Evolutionary conservation across 2,888 invertebrate species (phyloP).

Genomic region (Tenthredo notha): DNA sequence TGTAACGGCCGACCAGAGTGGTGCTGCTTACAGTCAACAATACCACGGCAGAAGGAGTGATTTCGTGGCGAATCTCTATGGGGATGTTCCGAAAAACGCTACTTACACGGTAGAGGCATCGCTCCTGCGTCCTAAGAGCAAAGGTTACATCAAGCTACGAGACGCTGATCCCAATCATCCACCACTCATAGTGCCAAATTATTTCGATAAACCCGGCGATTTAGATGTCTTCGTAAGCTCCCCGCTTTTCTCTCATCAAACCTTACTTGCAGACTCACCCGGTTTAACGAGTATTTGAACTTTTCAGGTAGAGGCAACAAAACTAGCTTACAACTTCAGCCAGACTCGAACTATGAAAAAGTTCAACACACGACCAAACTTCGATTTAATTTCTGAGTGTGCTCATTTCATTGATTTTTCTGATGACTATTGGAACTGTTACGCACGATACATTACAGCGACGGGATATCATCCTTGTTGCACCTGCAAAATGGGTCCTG

Average conservation of each 20-base stretch:
- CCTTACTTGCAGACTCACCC: not conserved
- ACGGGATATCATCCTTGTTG: constrained; percentile 92
- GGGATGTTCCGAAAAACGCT: constrained; percentile 85
- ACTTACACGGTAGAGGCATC: constrained; percentile 86
- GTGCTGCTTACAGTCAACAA: constrained; percentile 87
- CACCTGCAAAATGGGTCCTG: constrained; percentile 90
- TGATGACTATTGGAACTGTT: constrained; percentile 89
- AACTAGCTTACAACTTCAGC: constrained; percentile 83
- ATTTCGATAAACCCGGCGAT: constrained; percentile 84
- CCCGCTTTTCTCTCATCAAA: not conserved
- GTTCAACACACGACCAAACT: constrained; percentile 84
- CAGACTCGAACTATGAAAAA: constrained; percentile 82
- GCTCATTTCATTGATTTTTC: constrained; percentile 82
- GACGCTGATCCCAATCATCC: constrained; percentile 86
- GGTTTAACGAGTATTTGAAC: not conserved
- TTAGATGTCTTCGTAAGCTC: constrained; percentile 84
- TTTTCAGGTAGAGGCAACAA: constrained; percentile 86
- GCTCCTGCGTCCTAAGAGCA: constrained; percentile 86
- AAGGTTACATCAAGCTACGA: constrained; percentile 84
- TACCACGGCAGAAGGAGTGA: constrained; percentile 85
- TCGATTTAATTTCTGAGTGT: constrained; percentile 85
- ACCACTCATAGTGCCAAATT: constrained; percentile 89
- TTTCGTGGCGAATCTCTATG: constrained; percentile 85
- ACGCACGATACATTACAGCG: constrained; percentile 86
- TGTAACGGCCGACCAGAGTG: constrained; percentile 87